Percentiles rank a stretch among this genome's conserved stretches.
Conservation (phyloP, 2,888 invertebrate species). For the Scrobipalpa costella region DNA sequence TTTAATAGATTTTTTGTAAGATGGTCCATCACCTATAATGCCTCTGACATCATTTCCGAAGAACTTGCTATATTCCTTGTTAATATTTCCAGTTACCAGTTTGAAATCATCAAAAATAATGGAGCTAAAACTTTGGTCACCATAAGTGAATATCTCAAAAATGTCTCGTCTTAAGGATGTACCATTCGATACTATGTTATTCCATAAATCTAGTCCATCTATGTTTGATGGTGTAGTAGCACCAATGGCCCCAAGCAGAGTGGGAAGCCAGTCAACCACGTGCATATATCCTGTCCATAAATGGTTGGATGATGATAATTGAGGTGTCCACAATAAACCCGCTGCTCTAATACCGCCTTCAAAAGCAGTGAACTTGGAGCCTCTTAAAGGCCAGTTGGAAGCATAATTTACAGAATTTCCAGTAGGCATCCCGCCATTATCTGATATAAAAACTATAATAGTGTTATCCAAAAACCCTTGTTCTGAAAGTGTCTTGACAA, state of each 20-base stretch:
- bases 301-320: conserved; percentile 61
- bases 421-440: conserved; percentile 91
- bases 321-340: conserved; percentile 85
- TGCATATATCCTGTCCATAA: conserved; percentile 83
- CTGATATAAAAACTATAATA: conserved; percentile 91
- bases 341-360: conserved; percentile 91
- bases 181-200: conserved; percentile 52
- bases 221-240: conserved; percentile 48
- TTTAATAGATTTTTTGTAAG: conserved; percentile 50
- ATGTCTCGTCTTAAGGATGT: conserved; percentile 53
- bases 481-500: conserved; percentile 84
- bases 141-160: conserved; percentile 68
- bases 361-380: conserved; percentile 88
- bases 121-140: conserved; percentile 54
- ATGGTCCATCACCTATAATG: conserved; percentile 51
- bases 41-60: conserved; percentile 56
- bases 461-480: conserved; percentile 89
- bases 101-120: conserved; percentile 60
- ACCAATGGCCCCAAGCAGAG: conserved; percentile 76
- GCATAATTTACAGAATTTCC: conserved; percentile 87
- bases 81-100: conserved; percentile 54
- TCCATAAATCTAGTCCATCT: conserved; percentile 67
- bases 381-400: conserved; percentile 90
- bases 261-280: conserved; percentile 91
- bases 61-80: conserved; percentile 45